Evolutionary conservation across 2,797 vertebrate genomes (phyloP), one percentile per base, ranked within the genome.

Genomic region (Epinephelus coioides): DNA sequence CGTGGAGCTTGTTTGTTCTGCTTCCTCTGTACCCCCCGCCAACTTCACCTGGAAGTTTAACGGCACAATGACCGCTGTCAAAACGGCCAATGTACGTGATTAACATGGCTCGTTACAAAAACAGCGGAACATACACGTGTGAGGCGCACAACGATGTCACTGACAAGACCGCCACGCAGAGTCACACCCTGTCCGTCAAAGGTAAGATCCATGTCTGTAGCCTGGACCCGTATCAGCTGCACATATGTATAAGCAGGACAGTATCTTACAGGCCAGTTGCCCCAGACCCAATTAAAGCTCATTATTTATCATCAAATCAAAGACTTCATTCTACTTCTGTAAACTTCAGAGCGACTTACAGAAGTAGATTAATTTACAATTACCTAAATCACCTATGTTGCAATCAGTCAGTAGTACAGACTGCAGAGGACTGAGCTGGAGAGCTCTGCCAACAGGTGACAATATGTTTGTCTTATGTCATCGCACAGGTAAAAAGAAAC

Each of bases 31-130:
- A 3, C 95, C 95, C 0, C 2, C 46, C 2, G 86, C 92, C 72
- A 67, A 0, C 21, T 91, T 81, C 81, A 75, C 27, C 38, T 96
- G 95, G 95, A 94, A 82, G 79, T 76, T 94, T 3, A 96, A 96
- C 21, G 76, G n/a, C 44, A 84, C 92, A 0, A 0, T 4, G 17
- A 60, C 69, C 1, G 0, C 0, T 0, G 6, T 18, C 6, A 85
- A 3, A 5, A 23, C 15, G 0, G 2, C 40, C 0, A 0, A 0
- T 7, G 0, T 92, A 82, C 25, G 0, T 0, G 19, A 73, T 95
- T 7, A 0, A 30, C 0, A 30, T 27, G 0, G 84, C 90, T 0
- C 0, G 0, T 0, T 85, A 73, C 71, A 64, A 53, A 15, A 30
- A 92, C 78, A 78, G 56, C 0, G 95, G 95, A 2, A 84, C 0